These are phyloP conservation scores for Platyrinchus mystaceus DNA, from an alignment of 2,797 vertebrate species.

Conservation along the genomic window DNA sequence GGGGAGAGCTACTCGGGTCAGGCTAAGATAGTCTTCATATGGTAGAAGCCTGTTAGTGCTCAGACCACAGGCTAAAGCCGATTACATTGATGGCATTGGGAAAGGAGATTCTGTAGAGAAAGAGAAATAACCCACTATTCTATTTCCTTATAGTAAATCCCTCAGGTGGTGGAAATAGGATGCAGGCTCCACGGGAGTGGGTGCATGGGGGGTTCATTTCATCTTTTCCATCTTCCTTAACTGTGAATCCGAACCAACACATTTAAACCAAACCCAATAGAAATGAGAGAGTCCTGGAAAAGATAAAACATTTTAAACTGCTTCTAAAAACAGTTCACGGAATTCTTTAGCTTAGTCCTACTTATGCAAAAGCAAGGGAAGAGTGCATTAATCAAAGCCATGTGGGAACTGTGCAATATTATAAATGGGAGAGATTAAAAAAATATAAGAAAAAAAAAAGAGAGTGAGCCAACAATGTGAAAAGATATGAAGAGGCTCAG, in stretches of 20 bases:
- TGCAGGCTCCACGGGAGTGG: not conserved
- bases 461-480: not conserved
- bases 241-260: not conserved
- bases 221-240: not conserved
- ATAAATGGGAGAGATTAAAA: not conserved
- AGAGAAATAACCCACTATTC: not conserved
- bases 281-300: not conserved
- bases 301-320: not conserved
- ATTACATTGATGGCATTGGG: not conserved
- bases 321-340: not conserved
- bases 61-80: not conserved
- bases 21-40: not conserved
- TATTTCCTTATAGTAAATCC: not conserved
- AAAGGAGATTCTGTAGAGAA: not conserved
- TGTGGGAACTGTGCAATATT: not conserved
- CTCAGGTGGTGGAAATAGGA: not conserved
- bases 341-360: slow-evolving; percentile 18
- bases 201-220: not conserved
- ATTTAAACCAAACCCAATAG: not conserved
- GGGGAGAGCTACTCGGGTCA: not conserved
- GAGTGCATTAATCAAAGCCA: slow-evolving; percentile 36
- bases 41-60: not conserved
- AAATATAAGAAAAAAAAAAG: not conserved
- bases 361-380: not conserved
- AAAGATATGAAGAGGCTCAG: slow-evolving; percentile 8